Percentiles rank a stretch among this genome's conserved stretches.
Evolutionary conservation across 1,140 invertebrate species (phyloP).

Genomic region (Drosophila albomicans): DNA sequence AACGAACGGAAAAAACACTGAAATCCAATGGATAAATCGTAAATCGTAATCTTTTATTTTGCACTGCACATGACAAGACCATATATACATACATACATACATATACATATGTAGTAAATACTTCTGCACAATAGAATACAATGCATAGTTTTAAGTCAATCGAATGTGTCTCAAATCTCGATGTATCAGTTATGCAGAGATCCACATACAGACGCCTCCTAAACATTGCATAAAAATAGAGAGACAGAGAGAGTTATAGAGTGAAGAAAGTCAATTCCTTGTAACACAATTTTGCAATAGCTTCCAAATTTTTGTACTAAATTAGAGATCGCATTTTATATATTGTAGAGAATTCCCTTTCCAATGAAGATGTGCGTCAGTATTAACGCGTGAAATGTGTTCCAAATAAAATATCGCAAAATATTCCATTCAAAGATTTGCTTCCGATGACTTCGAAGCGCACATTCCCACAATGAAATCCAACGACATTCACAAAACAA

Average conservation of each 20-base stretch:
- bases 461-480: conserved; percentile 3
- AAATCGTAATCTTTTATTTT: conserved; percentile 13
- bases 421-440: conserved; percentile 9
- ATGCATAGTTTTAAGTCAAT: conserved; percentile 14
- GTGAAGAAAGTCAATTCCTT: neutral
- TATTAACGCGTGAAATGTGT: neutral
- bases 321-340: neutral
- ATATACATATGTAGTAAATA: conserved; percentile 17
- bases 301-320: no score
- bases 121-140: conserved; percentile 6
- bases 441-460: neutral
- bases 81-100: conserved; percentile 27
- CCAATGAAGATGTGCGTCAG: neutral
- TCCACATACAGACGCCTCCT: conserved; percentile 1
- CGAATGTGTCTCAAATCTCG: conserved; percentile 22
- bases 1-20: neutral
- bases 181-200: conserved; percentile 9
- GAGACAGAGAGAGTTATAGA: neutral
- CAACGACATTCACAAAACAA: neutral
- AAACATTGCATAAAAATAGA: neutral
- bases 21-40: conserved; percentile 5
- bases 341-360: neutral
- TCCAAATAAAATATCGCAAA: neutral
- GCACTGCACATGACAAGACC: conserved; percentile 47
- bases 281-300: neutral